Evolutionary conservation across 2,888 invertebrate species (phyloP).

Genomic region (Troilus luridus): DNA sequence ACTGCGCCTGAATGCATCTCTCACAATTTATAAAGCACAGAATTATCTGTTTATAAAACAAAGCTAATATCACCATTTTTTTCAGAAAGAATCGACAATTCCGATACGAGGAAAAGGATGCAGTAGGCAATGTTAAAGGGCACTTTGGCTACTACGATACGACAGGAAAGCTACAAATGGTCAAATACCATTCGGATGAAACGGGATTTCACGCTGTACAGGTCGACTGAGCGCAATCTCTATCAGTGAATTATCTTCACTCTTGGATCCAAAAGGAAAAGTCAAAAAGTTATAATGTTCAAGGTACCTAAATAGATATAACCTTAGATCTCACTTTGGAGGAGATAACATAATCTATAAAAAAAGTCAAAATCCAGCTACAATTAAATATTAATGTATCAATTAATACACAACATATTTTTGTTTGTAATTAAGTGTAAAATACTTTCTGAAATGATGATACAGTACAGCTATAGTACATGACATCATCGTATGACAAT

Average conservation of each 20-base stretch:
- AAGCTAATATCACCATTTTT: constrained; percentile 28
- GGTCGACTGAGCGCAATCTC: constrained; percentile 10
- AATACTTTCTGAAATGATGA: not conserved
- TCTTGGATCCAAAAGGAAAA: not conserved
- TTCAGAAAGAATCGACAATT: constrained; percentile 85
- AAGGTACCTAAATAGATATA: not conserved
- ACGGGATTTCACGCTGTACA: constrained; percentile 77
- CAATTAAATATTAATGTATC: not conserved
- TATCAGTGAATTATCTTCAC: not conserved
- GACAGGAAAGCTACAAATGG: constrained; percentile 80
- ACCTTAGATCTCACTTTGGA: not conserved
- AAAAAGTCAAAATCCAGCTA: constrained; percentile 1
- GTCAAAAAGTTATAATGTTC: not conserved
- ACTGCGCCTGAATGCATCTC: no score
- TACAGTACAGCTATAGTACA: not conserved
- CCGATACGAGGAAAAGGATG: constrained; percentile 83
- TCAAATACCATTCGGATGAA: constrained; percentile 81
- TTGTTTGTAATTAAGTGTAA: not conserved
- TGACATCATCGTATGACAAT: no score
- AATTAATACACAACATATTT: not conserved
- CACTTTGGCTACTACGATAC: constrained; percentile 87
- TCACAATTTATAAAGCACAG: not conserved
- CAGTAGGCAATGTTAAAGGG: constrained; percentile 82
- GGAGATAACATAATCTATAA: not conserved
- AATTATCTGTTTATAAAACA: not conserved